Conservation (phyloP, 2,113 vertebrate genomes). For the Charadrius vociferus region DNA sequence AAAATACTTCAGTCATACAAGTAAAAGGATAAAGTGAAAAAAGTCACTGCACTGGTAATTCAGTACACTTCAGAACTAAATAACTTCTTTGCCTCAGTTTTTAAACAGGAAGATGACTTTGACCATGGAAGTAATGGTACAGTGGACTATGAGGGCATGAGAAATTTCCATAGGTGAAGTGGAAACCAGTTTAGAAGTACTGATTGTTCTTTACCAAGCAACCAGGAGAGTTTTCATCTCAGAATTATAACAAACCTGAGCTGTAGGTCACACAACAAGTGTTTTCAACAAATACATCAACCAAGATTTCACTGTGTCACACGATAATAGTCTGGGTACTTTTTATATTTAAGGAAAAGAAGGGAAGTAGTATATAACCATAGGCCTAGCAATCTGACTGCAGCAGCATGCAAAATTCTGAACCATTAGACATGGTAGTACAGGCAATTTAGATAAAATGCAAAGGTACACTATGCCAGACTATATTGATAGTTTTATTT, state of each 20-base stretch:
- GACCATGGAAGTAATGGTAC: background rate
- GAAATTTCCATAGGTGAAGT: background rate
- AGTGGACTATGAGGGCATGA: background rate
- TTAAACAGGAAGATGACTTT: background rate
- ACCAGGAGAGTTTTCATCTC: background rate
- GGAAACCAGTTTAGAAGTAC: background rate
- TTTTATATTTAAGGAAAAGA: background rate
- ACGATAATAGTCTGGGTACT: background rate
- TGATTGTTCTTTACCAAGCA: background rate
- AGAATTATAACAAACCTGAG: background rate
- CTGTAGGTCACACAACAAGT: background rate
- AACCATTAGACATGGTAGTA: background rate
- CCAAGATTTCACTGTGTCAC: background rate
- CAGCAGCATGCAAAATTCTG: background rate
- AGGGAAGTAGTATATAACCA: background rate
- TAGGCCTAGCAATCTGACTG: background rate
- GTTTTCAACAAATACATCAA: background rate
- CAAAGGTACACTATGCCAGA: background rate
- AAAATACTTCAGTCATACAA: background rate
- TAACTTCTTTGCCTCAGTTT: background rate
- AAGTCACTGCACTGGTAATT: background rate
- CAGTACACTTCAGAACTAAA: background rate
- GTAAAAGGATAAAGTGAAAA: background rate
- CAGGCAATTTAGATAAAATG: background rate
- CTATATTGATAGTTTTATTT: background rate